These are phyloP conservation scores for Mallotus villosus DNA, from an alignment of 2,797 vertebrate genomes.

Conservation along the genomic window DNA sequence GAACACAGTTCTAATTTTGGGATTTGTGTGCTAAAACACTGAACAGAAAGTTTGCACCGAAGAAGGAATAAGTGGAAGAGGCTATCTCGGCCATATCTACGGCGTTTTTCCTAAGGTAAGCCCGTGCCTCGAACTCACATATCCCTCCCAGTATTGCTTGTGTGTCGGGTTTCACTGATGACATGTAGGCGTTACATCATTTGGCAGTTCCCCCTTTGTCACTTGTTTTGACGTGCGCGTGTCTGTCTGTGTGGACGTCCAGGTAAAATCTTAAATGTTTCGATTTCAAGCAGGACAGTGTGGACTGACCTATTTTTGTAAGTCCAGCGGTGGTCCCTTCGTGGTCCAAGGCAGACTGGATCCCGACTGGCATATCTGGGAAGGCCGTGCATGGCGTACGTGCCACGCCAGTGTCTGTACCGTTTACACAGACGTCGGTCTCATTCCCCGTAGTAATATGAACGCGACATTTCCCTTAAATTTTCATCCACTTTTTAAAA, in stretches of 20 bases:
- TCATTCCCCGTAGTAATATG: constrained; percentile 8
- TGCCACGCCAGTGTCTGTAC: constrained; percentile 40
- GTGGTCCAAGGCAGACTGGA: constrained; percentile 32
- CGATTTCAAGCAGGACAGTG: constrained; percentile 56
- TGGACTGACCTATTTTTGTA: constrained; percentile 67
- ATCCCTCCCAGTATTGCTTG: constrained; percentile 24
- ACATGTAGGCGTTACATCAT: constrained; percentile 27
- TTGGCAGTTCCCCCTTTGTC: not conserved
- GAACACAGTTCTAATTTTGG: constrained; percentile 48
- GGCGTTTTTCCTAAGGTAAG: constrained; percentile 70
- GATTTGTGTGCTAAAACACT: constrained; percentile 44
- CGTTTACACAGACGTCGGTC: constrained; percentile 33
- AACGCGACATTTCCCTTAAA: constrained; percentile 17
- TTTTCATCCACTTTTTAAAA: not conserved
- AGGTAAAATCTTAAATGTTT: constrained; percentile 19
- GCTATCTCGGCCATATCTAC: constrained; percentile 56
- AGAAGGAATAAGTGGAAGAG: constrained; percentile 49
- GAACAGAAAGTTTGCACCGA: constrained; percentile 69
- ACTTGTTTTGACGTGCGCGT: constrained; percentile 26
- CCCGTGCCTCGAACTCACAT: constrained; percentile 32
- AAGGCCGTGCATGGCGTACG: constrained; percentile 33
- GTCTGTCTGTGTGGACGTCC: constrained; percentile 10
- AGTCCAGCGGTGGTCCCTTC: constrained; percentile 45
- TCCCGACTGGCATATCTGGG: constrained; percentile 27
- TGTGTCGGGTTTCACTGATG: constrained; percentile 16